Conservation (phyloP, 2,113 vertebrate genomes). For the Onychorhynchus coronatus region DNA sequence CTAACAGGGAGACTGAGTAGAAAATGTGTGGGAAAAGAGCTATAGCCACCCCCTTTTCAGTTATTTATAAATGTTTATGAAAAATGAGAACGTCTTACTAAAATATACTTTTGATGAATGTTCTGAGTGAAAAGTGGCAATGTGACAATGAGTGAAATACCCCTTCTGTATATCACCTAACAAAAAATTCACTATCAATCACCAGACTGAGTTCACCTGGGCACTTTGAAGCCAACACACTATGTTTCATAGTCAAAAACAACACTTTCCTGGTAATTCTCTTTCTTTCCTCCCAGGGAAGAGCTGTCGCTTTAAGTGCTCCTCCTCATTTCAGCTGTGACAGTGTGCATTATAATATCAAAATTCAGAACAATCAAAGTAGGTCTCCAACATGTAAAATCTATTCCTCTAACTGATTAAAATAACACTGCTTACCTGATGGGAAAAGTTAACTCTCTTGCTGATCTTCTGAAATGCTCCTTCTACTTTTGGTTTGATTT, state of each 20-base stretch:
- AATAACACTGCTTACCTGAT: not conserved
- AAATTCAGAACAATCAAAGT: not conserved
- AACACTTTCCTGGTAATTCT: not conserved
- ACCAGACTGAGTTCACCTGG: not conserved
- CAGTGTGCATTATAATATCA: not conserved
- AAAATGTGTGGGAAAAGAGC: not conserved
- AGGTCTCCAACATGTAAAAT: not conserved
- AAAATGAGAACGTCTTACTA: not conserved
- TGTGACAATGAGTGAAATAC: not conserved
- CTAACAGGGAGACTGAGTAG: not conserved
- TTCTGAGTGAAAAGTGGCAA: not conserved
- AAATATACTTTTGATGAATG: not conserved
- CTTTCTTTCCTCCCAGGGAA: not conserved
- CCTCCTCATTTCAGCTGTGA: not conserved
- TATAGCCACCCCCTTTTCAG: not conserved
- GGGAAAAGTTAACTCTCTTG: not conserved
- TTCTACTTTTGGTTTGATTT: not conserved
- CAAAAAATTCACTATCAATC: not conserved
- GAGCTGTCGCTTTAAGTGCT: not conserved
- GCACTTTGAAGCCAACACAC: not conserved
- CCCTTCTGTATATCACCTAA: not conserved
- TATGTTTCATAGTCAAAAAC: not conserved
- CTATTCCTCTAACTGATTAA: slow-evolving; percentile 1
- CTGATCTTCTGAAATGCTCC: not conserved
- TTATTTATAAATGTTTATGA: not conserved